Evolutionary conservation across 2,888 invertebrate species (phyloP), one percentile per base, ranked within the genome.

Genomic region (Melieria crassipennis): DNA sequence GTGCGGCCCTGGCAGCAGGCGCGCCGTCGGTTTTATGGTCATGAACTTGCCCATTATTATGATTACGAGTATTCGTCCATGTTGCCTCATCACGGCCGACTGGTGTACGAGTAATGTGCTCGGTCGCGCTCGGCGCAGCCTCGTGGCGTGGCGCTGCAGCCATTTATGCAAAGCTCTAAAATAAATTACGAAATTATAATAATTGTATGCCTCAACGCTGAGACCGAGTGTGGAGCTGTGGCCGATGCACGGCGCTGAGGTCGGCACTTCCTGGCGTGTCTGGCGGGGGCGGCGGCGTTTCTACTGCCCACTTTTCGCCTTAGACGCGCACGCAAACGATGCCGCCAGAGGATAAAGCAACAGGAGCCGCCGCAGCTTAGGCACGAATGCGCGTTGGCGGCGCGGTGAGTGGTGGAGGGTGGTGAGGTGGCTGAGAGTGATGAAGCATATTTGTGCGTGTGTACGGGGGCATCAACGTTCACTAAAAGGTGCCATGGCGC

Each of bases 141-240:
- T 56, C 57, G 7, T 57, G 30, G 16, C 10, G 50, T 11, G 47
- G 10, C n/a, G n/a, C 10, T 62, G 60, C 70, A 76, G 75, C 76
- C 80, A 79, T 83, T 80, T 81, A 81, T 81, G 78, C 79, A 79
- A 76, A 79, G 80, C 80, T 79, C 76, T 77, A 78, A 79, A 81
- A 83, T 83, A 82, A 81, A 83, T 83, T 80, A 77, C 80, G 78
- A 82, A 82, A 81, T 81, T 81, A 80, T 81, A 78, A 83, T 82
- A 81, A 81, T 82, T 79, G 77, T 75, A 69, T 76, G 76, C 75
- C 72, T 74, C 67, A 70, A 69, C 67, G 71, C 74, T 61, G 73
- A 66, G 75, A 71, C 74, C 57, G 65, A 70, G 30, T 30, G 30
- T 30, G 2, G 30, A 30, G 30, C 30, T 30, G 30, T 2, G 30